Evolutionary conservation across 2,113 vertebrate genomes (phyloP).

Genomic region (Tretioscincus oriximinensis): DNA sequence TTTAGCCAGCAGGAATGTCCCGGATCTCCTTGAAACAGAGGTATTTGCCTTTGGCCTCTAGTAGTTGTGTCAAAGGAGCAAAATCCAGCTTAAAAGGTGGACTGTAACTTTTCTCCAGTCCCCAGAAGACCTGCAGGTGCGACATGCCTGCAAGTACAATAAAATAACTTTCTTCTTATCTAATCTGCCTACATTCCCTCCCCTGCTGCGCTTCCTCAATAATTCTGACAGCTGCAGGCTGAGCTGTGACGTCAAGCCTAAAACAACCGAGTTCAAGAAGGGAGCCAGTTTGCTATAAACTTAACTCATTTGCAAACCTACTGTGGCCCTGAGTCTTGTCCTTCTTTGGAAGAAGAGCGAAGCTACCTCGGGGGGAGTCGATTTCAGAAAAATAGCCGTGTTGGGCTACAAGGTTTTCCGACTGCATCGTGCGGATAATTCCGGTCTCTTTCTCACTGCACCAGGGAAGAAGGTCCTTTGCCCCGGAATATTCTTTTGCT

Average conservation of each 20-base stretch:
- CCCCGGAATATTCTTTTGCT: too few relatives aligned
- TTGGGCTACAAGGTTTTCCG: too few relatives aligned
- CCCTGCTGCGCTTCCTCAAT: conserved; percentile 57
- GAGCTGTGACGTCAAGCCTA: conserved; percentile 43
- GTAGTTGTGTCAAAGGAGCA: neutral
- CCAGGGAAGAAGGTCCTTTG: too few relatives aligned
- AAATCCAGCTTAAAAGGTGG: neutral
- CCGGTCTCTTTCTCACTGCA: too few relatives aligned
- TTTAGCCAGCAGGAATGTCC: neutral
- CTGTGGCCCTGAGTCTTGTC: neutral
- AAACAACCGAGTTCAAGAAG: conserved; percentile 6
- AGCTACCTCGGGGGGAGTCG: neutral
- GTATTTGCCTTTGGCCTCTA: neutral
- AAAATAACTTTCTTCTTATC: conserved; percentile 52
- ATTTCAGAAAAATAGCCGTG: too few relatives aligned
- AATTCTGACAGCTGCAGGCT: conserved; percentile 64
- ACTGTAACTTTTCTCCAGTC: neutral
- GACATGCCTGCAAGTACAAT: conserved; percentile 18
- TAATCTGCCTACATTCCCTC: conserved; percentile 55
- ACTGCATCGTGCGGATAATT: too few relatives aligned
- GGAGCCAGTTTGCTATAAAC: conserved; percentile 15
- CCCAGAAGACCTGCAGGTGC: neutral
- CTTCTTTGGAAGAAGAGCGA: neutral
- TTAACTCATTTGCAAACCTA: neutral
- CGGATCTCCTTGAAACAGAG: neutral